These are phyloP conservation scores for Phthorimaea operculella DNA, from an alignment of 1,140 invertebrate genomes.

Conservation along the genomic window DNA sequence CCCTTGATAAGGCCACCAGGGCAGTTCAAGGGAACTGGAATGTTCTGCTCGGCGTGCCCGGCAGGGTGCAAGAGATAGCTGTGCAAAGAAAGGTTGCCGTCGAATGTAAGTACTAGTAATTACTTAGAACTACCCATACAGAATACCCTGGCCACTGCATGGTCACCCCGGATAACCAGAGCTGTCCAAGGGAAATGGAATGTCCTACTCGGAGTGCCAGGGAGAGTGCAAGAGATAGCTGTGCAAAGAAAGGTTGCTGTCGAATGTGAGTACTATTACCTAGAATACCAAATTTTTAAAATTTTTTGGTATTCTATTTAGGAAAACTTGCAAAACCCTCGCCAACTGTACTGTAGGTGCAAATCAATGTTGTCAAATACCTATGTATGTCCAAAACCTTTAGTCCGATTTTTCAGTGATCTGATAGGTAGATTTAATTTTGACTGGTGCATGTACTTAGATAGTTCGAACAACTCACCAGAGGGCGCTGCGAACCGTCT, in stretches of 20 bases:
- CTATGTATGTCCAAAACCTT: no score
- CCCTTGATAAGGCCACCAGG: constrained; percentile 39
- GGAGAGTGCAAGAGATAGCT: constrained; percentile 36
- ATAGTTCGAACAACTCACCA: no score
- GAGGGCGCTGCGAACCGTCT: no score
- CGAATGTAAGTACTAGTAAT: constrained; percentile 26
- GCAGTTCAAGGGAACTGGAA: constrained; percentile 54
- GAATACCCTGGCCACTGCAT: constrained; percentile 45
- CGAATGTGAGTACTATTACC: constrained; percentile 39
- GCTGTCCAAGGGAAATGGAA: constrained; percentile 53
- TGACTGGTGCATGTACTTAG: no score
- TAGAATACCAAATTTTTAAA: no score
- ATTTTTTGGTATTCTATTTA: no score
- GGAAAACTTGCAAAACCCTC: no score
- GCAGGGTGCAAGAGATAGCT: constrained; percentile 36
- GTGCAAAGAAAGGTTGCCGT: constrained; percentile 32
- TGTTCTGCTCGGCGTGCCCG: constrained; percentile 39
- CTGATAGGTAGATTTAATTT: no score
- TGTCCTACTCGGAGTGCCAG: constrained; percentile 39
- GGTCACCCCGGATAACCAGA: constrained; percentile 39
- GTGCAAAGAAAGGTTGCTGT: constrained; percentile 31
- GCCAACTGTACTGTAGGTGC: no score
- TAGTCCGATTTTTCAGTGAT: no score
- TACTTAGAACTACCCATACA: no score
- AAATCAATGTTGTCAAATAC: no score